Conservation (phyloP, 1,140 invertebrate species). For the Atopsyche davidsoni region DNA sequence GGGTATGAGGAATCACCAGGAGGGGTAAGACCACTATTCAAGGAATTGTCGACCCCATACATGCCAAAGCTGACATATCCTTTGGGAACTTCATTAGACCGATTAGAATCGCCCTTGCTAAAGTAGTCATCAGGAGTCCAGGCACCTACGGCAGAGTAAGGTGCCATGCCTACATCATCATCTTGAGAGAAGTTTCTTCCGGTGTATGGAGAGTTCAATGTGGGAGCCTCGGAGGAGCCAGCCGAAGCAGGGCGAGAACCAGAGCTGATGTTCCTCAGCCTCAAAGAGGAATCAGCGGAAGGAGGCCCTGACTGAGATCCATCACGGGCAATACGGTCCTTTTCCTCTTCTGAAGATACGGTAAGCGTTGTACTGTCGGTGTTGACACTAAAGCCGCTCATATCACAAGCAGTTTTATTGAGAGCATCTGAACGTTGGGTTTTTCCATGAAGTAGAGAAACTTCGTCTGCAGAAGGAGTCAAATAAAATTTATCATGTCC, state of each 20-base stretch:
- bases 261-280: slow-evolving; percentile 7
- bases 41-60: slow-evolving; percentile 2
- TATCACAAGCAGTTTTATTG: slow-evolving; percentile 38
- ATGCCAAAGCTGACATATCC: slow-evolving; percentile 2
- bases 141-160: slow-evolving; percentile 17
- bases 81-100: background rate
- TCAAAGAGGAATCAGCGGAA: slow-evolving; percentile 23
- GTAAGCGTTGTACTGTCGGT: slow-evolving; percentile 44
- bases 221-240: background rate
- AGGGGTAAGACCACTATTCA: no score
- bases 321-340: slow-evolving; percentile 26
- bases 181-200: slow-evolving; percentile 7
- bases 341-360: slow-evolving; percentile 34
- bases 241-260: slow-evolving; percentile 8
- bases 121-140: background rate
- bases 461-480: slow-evolving; percentile 33
- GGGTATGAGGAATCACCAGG: no score
- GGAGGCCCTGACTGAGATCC: slow-evolving; percentile 30
- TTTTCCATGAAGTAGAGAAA: slow-evolving; percentile 39
- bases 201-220: slow-evolving; percentile 10
- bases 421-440: slow-evolving; percentile 33
- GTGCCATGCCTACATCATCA: background rate
- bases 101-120: background rate
- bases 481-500: slow-evolving; percentile 38
- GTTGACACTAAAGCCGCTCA: slow-evolving; percentile 40